Evolutionary conservation across 2,797 vertebrate genomes (phyloP).

Genomic region (Cyprinodon diabolis): DNA sequence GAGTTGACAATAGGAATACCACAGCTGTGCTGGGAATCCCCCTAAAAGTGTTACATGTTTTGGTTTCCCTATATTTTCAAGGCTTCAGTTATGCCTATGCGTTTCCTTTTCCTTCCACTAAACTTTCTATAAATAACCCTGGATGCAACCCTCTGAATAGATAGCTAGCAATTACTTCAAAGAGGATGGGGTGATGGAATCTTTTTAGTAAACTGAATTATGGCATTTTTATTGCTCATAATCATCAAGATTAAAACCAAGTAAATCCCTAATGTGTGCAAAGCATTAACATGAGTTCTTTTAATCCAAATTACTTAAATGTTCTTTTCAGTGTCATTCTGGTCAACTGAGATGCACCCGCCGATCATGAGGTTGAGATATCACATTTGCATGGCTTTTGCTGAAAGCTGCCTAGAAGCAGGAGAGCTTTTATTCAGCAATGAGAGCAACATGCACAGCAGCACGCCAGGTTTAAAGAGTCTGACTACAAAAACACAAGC

Average conservation of each 20-base stretch:
- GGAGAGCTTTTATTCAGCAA: conserved; percentile 39
- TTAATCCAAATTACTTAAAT: background rate
- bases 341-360: background rate
- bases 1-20: too few species aligned
- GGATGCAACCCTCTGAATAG: background rate
- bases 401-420: conserved; percentile 49
- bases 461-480: conserved; percentile 39
- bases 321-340: background rate
- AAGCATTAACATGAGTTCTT: background rate
- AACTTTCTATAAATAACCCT: background rate
- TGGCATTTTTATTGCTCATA: too few species aligned
- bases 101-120: background rate
- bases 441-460: conserved; percentile 31
- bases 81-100: background rate
- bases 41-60: background rate
- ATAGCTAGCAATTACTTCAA: background rate
- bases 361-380: conserved; percentile 23
- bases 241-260: too few species aligned
- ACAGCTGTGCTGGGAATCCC: background rate
- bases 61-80: background rate
- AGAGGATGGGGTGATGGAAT: too few species aligned
- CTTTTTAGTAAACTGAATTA: too few species aligned
- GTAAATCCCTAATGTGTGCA: background rate
- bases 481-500: conserved; percentile 35
- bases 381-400: conserved; percentile 33